Base-by-base conservation (phyloP, 2,888 invertebrate species). In the Melanostoma mellinum region DNA sequence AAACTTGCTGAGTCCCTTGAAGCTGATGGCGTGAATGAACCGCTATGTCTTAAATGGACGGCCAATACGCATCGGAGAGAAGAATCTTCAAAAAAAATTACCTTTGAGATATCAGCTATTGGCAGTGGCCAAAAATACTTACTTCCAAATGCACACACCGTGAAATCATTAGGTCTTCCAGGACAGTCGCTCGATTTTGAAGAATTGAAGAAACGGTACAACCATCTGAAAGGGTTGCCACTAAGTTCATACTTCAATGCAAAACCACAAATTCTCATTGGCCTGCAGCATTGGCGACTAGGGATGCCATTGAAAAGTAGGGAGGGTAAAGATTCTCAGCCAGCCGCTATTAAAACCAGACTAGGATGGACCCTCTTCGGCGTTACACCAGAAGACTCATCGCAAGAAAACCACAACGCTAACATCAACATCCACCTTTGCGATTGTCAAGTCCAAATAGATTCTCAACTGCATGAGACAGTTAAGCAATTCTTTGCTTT, bases 291-390 rank as follows among this genome's bases (percentile, higher is more conserved):
- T 10, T 46, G 30, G 33, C 32, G n/a, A 4, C 32, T 56, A 33
- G 56, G 44, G 3, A 53, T 72, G 2, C 60, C 60, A 0, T 10
- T 72, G 3, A 72, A 48, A 10, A 55, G 5, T 36, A 38, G 55
- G 2, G 61, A 72, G 35, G 63, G 63, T 1, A n/a, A 52, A 2
- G 58, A 32, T 3, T 44, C 9, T n/a, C 36, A 61, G 32, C 63
- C 40, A 4, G 48, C 10, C 1, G 73, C 56, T 2, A 73, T 56
- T 0, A 65, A 73, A 65, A 65, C 63, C 1, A 46, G 73, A 3
- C 6, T 73, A 10, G 73, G 65, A 3, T 63, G 56, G 63, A 65
- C 63, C 1, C 6, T 73, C 0, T 65, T n/a, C 44, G 73, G 73
- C 5, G 5, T n/a, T 32, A 38, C 9, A 9, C 48, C 50, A 9